Evolutionary conservation across 1,140 invertebrate species (phyloP).

Genomic region (Eurosta solidaginis): DNA sequence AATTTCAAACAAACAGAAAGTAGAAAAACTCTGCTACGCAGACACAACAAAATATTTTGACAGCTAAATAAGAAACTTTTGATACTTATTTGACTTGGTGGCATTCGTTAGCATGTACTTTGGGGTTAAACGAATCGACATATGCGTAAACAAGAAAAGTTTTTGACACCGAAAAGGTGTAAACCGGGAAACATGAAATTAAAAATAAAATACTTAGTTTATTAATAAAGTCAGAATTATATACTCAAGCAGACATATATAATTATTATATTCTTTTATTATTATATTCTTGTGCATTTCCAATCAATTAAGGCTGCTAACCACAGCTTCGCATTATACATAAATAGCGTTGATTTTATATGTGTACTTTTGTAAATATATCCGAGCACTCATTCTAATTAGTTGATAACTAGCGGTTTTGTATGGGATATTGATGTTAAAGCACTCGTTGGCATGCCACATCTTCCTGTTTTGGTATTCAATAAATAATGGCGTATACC

Average conservation of each 20-base stretch:
- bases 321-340: background rate
- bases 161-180: constrained; percentile 12
- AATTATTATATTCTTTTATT: background rate
- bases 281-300: background rate
- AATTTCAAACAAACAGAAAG: too few species aligned
- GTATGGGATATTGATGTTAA: background rate
- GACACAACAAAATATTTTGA: constrained; percentile 18
- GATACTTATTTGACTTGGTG: constrained; percentile 23
- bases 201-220: background rate
- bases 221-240: background rate
- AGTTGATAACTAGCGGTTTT: constrained; percentile 9
- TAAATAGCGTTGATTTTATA: background rate
- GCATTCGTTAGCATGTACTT: constrained; percentile 22
- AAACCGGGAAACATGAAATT: background rate
- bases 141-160: background rate
- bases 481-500: background rate
- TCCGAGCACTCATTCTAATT: background rate
- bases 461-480: background rate
- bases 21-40: background rate
- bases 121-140: constrained; percentile 15
- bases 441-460: background rate
- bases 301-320: background rate
- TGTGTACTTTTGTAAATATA: background rate
- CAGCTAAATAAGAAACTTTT: constrained; percentile 24
- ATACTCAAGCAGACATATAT: background rate